Evolutionary conservation across 1,140 invertebrate species (phyloP), one percentile per base, ranked within the genome.

Genomic region (Hirudo medicinalis): DNA sequence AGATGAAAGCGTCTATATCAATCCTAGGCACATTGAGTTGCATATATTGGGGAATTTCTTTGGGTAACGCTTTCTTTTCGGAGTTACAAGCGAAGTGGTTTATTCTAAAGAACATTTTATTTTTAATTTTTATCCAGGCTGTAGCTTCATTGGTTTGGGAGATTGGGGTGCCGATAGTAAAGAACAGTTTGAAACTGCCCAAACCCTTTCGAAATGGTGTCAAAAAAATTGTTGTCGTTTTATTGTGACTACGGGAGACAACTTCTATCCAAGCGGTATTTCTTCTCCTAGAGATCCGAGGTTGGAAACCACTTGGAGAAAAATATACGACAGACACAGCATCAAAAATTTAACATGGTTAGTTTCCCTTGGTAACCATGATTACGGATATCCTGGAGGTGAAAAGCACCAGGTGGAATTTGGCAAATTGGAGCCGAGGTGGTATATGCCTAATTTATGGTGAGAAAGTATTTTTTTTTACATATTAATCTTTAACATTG

Each of bases 251-350:
- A 70, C 69, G 5, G 73, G 73, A 19, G 72, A 73, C 60, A 73
- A 73, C 54, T 73, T 73, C 54, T 73, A 73, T 49, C 71, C 55
- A n/a, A 53, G 68, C 9, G 72, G 72, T 29, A 67, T 73, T 15
- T n/a, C 17, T n/a, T 67, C 40, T 68, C 63, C 67, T 15, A 49
- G 32, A 20, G 72, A 73, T 71, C 25, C 69, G 17, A 49, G 72
- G 8, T 73, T 73, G 54, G 63, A 55, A 19, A 70, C 9, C 19
- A 32, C 36, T 49, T 70, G 69, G 69, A 32, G 69, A 32, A 25
- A 40, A 8, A 20, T 70, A 8, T 70, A 70, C 36, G 40, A 70
- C 53, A 6, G 25, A n/a, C 22, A 25, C 2, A 43, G 53, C 69
- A 70, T 70, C 36, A 40, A 22, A 13, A 19, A 19, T 25, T 5